Conservation (phyloP, 2,888 invertebrate genomes). For the Drosophila paramelanica region DNA sequence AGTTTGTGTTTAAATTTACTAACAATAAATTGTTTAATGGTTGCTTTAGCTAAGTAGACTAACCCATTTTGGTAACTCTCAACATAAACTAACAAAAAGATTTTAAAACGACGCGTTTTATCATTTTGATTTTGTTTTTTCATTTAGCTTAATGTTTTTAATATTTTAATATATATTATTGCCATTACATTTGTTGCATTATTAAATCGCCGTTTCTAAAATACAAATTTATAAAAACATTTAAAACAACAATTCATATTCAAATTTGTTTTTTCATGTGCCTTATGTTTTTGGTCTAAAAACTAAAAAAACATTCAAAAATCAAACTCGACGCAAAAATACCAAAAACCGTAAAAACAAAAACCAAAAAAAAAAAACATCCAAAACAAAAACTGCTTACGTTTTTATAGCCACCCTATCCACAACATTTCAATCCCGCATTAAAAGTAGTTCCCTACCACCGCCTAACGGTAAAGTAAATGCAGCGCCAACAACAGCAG, state of each 20-base stretch:
- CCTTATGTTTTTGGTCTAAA: conserved; percentile 69
- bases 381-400: conserved; percentile 65
- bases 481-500: conserved; percentile 72
- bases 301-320: conserved; percentile 46
- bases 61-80: conserved; percentile 40
- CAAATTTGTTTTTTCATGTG: conserved; percentile 69
- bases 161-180: conserved; percentile 9
- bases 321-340: conserved; percentile 30
- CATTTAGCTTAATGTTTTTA: conserved; percentile 6
- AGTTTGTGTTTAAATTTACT: conserved; percentile 16
- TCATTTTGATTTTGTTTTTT: conserved; percentile 26
- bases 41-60: conserved; percentile 48
- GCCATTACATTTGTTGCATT: conserved; percentile 49
- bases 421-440: conserved; percentile 90
- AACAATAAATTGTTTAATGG: conserved; percentile 25
- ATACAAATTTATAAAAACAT: conserved; percentile 36
- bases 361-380: conserved; percentile 32
- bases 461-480: conserved; percentile 85
- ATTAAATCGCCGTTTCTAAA: conserved; percentile 40
- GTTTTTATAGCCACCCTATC: conserved; percentile 90
- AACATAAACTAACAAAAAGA: conserved; percentile 34
- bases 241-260: conserved; percentile 54
- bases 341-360: conserved; percentile 29
- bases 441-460: conserved; percentile 88
- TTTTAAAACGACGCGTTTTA: conserved; percentile 26